phyloP scores from a whole-genome alignment of 2,888 invertebrate species.

The Chymomyza caudatula region DNA sequence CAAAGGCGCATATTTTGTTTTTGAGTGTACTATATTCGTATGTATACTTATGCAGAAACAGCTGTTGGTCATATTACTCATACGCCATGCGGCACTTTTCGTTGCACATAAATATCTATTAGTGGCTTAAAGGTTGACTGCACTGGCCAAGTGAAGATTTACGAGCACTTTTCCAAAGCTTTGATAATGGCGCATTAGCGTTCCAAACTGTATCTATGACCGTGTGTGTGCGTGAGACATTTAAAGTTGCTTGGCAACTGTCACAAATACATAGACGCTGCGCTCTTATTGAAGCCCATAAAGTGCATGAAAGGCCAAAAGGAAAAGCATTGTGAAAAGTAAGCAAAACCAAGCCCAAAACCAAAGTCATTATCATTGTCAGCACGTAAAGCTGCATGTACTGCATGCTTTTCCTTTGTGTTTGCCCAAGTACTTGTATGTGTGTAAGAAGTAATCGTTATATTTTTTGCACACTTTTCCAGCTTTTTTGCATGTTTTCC shows the following conservation, averaged over 20 bases:
- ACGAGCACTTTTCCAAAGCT: constrained; percentile 38
- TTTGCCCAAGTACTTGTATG: background rate
- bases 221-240: background rate
- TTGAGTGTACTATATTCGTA: no score
- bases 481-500: background rate
- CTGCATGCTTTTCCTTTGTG: constrained; percentile 35
- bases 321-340: background rate
- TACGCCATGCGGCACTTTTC: constrained; percentile 3
- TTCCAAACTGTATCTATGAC: constrained; percentile 20
- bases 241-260: background rate
- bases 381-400: constrained; percentile 39
- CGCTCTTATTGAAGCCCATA: background rate
- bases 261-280: background rate
- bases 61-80: constrained; percentile 1
- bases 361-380: constrained; percentile 59
- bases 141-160: constrained; percentile 66
- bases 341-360: background rate
- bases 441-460: background rate
- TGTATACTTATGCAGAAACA: background rate
- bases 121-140: constrained; percentile 34
- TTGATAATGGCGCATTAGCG: constrained; percentile 70
- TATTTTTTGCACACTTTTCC: background rate
- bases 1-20: no score
- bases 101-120: constrained; percentile 62
- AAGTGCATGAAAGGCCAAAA: background rate